phyloP scores from a whole-genome alignment of 2,113 vertebrate genomes.

The Catharus fuscescens region DNA sequence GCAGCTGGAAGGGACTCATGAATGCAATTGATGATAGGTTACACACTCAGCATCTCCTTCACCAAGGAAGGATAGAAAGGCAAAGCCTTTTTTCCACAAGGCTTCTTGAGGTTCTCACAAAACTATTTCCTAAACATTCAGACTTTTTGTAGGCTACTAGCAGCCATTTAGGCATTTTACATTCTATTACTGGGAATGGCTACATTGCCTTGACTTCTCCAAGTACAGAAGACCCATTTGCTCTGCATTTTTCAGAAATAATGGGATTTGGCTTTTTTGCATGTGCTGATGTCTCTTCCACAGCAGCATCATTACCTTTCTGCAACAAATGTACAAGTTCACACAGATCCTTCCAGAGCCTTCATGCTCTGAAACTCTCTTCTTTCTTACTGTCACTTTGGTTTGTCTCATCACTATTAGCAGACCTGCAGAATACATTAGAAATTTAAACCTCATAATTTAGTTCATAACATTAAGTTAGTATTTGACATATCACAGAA shows the following conservation, averaged over 20 bases:
- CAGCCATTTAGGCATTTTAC: not conserved
- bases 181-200: not conserved
- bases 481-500: not conserved
- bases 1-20: not conserved
- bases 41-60: not conserved
- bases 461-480: not conserved
- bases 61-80: not conserved
- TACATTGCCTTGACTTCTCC: not conserved
- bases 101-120: not conserved
- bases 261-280: rapidly evolving
- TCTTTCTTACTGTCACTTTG: conserved; percentile 36
- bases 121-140: not conserved
- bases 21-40: not conserved
- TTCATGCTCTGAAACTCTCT: conserved; percentile 50
- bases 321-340: conserved; percentile 40
- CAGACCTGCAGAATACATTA: conserved; percentile 45
- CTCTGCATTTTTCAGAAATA: not conserved
- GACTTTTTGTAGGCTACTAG: not conserved
- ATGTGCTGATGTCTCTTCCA: conserved; percentile 13
- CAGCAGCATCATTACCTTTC: conserved; percentile 44
- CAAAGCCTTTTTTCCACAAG: not conserved
- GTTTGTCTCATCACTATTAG: conserved; percentile 32
- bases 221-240: not conserved
- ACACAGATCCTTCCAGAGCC: conserved; percentile 49
- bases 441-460: conserved; percentile 22